Evolutionary conservation across 2,113 vertebrate species (phyloP).

Genomic region (Malurus cyaneus): DNA sequence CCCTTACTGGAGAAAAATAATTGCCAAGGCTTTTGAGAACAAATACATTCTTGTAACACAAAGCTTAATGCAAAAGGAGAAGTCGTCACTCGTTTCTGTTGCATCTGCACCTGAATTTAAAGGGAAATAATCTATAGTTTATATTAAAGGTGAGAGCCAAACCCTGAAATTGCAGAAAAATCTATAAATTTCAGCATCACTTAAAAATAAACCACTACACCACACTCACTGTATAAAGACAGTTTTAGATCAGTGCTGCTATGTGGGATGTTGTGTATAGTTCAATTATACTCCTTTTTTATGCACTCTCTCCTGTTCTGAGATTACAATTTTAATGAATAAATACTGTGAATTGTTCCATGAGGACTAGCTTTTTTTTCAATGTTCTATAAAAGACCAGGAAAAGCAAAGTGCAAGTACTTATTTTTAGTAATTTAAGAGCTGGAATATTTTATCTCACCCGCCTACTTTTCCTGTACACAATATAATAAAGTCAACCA

Average conservation of each 20-base stretch:
- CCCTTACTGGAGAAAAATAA: slow-evolving; percentile 38
- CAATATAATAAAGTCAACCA: neutral
- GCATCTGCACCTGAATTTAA: neutral
- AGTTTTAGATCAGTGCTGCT: neutral
- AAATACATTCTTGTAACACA: neutral
- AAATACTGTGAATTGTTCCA: neutral
- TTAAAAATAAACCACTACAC: neutral
- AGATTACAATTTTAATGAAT: neutral
- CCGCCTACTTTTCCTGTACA: neutral
- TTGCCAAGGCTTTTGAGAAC: neutral
- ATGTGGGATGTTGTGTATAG: neutral
- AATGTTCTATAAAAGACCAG: neutral
- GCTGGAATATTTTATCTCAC: neutral
- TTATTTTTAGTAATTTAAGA: neutral
- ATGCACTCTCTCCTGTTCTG: neutral
- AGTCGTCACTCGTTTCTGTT: neutral
- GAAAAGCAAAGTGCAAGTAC: neutral
- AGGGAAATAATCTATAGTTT: neutral
- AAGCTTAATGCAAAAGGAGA: slow-evolving; percentile 17
- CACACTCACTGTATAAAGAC: neutral
- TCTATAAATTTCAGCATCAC: neutral
- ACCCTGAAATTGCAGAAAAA: neutral
- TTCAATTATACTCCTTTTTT: neutral
- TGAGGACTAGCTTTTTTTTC: neutral
- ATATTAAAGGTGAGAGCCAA: neutral